Evolutionary conservation across 2,888 invertebrate genomes (phyloP).

Genomic region (Pheosia gnoma): DNA sequence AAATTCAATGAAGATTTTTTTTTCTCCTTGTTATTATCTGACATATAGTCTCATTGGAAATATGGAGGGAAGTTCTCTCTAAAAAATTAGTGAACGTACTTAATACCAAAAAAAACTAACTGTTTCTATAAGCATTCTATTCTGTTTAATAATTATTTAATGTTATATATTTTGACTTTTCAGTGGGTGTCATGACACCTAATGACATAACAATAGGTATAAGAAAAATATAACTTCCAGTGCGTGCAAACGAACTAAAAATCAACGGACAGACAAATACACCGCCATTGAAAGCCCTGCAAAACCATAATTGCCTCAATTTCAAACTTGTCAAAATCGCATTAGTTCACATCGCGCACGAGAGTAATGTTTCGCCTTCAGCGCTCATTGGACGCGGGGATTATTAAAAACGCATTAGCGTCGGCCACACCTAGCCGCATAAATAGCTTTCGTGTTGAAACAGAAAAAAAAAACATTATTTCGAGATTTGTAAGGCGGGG

Average conservation of each 20-base stretch:
- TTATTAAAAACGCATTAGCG: constrained; percentile 83
- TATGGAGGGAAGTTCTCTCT: no score
- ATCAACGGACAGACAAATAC: constrained; percentile 64
- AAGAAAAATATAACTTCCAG: constrained; percentile 61
- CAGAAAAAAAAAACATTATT: constrained; percentile 75
- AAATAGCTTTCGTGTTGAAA: constrained; percentile 71
- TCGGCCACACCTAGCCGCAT: constrained; percentile 72
- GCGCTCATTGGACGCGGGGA: constrained; percentile 75
- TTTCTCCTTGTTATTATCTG: not conserved
- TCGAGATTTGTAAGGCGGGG: constrained; percentile 71
- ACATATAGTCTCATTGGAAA: no score
- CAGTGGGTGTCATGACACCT: no score
- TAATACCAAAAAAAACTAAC: no score
- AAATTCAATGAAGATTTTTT: constrained; percentile 6
- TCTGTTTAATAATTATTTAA: no score
- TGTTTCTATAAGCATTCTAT: no score
- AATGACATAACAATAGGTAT: constrained; percentile 11
- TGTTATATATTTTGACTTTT: no score
- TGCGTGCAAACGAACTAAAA: constrained; percentile 30
- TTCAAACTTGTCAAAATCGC: constrained; percentile 83
- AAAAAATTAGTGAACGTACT: no score
- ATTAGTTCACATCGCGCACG: constrained; percentile 72
- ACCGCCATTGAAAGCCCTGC: constrained; percentile 72
- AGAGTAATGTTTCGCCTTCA: constrained; percentile 72
- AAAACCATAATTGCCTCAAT: constrained; percentile 79